A percentile compares a stretch with the other conserved stretches of the same genome.
These are phyloP conservation scores for Bos indicus DNA, from an alignment of 2,113 vertebrate species.

Conservation along the genomic window DNA sequence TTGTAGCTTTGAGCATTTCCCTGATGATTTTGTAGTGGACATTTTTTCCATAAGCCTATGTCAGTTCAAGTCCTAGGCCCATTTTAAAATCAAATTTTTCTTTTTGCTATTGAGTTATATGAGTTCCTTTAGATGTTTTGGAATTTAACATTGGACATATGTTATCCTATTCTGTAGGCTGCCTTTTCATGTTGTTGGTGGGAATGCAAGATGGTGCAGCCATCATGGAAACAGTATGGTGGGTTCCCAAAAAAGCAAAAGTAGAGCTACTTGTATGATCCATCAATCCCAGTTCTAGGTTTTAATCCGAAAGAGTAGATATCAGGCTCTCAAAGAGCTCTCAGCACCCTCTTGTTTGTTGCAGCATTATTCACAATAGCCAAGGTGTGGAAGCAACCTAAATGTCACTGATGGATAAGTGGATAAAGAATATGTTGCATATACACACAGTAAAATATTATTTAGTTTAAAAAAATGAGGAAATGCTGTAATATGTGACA, in stretches of 20 bases:
- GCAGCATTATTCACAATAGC: not conserved
- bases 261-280: not conserved
- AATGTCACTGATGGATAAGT: not conserved
- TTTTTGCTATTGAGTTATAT: not conserved
- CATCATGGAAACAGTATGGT: not conserved
- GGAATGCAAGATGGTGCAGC: not conserved
- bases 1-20: not conserved
- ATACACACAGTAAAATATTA: not conserved
- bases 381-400: not conserved
- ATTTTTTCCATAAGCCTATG: not conserved
- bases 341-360: not conserved
- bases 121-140: not conserved
- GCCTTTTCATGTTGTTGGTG: not conserved
- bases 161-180: not conserved
- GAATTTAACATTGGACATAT: not conserved
- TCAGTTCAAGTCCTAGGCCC: not conserved
- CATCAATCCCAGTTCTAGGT: not conserved
- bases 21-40: not conserved
- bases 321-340: not conserved
- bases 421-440: not conserved
- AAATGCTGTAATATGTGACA: not conserved
- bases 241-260: not conserved
- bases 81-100: not conserved
- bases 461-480: not conserved
- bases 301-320: not conserved